Evolutionary conservation across 1,140 invertebrate species (phyloP), one percentile per base, ranked within the genome.

Genomic region (Drosophila parvula): DNA sequence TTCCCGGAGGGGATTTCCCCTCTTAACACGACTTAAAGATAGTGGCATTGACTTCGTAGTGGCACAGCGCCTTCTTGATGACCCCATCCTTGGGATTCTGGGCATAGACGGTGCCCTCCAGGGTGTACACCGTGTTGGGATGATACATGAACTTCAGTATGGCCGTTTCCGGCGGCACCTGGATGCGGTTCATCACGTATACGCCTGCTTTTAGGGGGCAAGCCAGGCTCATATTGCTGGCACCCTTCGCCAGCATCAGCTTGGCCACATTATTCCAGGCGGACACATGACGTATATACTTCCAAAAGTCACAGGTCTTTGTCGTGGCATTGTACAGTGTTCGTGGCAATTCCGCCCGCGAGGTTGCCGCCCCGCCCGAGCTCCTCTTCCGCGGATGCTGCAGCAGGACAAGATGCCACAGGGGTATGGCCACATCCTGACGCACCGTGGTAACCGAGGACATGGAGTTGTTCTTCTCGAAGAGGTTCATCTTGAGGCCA

Each of bases 131-230:
- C 4, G 89, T 86, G 34, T 91, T 91, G 5, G 90, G 84, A 16
- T 85, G 78, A 27, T 91, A 91, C 90, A 91, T 91, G 8, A 81
- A 91, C 68, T 88, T 91, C 2, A 91, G 36, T 5, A 91, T 22
- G 3, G 81, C 56, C 27, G 82, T 90, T 47, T 91, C 90, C 14
- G 84, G 81, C 11, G 90, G 90, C 44, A 91, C 76, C 28, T 81
- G 78, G 1, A 91, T 86, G 16, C 78, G 57, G 22, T 88, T 86
- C 82, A 91, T 79, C 12, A 71, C 62, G 61, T 91, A 91, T 12
- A 69, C 77, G 44, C 90, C 90, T 7, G 34, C 18, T n/a, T 78
- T 80, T 1, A 91, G 51, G 0, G 90, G 90, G 28, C 90, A 91
- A 8, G 62, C 78, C 4, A 91, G 34, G 10, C 90, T 91, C 81